phyloP scores from a whole-genome alignment of 1,140 invertebrate species.

The Harpegnathos saltator region DNA sequence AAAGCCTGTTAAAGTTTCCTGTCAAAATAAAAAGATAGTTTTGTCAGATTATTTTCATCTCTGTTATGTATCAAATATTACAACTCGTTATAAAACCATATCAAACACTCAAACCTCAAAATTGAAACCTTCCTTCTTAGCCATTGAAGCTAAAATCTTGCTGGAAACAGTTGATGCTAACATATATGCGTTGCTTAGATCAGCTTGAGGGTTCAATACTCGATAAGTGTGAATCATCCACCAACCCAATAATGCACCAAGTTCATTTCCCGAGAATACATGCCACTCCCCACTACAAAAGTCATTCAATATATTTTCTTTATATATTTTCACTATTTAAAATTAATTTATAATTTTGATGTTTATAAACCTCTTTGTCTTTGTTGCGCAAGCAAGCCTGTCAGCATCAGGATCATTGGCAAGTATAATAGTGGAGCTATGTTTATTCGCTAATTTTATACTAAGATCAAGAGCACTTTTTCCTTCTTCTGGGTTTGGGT shows the following conservation, averaged over 20 bases:
- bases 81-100: neutral
- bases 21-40: slow-evolving; percentile 57
- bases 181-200: slow-evolving; percentile 90
- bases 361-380: slow-evolving; percentile 85
- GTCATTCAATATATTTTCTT: slow-evolving; percentile 6
- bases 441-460: slow-evolving; percentile 92
- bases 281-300: slow-evolving; percentile 91
- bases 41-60: slow-evolving; percentile 37
- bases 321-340: neutral
- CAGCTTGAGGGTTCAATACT: slow-evolving; percentile 83
- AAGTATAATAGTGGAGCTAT: slow-evolving; percentile 92
- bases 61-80: slow-evolving; percentile 1
- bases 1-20: slow-evolving; percentile 99
- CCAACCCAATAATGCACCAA: slow-evolving; percentile 98
- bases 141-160: slow-evolving; percentile 96
- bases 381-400: slow-evolving; percentile 96
- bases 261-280: slow-evolving; percentile 98
- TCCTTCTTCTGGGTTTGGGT: slow-evolving; percentile 99
- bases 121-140: slow-evolving; percentile 92
- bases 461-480: slow-evolving; percentile 95
- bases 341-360: neutral
- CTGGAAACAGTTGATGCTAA: slow-evolving; percentile 98
- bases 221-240: slow-evolving; percentile 92
- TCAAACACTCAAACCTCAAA: slow-evolving; percentile 88
- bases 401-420: slow-evolving; percentile 99